Evolutionary conservation across 1,140 invertebrate genomes (phyloP).

Genomic region (Stenopsyche tienmushanensis): DNA sequence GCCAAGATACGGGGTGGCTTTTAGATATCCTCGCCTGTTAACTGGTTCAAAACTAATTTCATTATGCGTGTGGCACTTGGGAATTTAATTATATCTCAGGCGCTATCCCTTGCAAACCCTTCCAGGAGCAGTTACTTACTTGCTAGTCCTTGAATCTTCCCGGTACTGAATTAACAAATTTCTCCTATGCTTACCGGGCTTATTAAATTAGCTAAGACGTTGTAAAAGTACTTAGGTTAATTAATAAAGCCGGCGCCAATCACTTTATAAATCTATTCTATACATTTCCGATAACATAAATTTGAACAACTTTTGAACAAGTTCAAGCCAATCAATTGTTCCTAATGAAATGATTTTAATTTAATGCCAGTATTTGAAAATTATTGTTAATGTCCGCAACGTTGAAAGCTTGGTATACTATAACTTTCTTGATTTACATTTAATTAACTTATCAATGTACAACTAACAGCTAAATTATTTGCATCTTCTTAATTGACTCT

Average conservation of each 20-base stretch:
- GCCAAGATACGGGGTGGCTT: neutral
- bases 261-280: neutral
- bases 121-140: slow-evolving; percentile 27
- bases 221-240: slow-evolving; percentile 7
- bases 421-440: no score
- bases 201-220: slow-evolving; percentile 23
- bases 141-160: slow-evolving; percentile 5
- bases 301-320: no score
- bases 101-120: slow-evolving; percentile 18
- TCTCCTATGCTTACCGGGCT: slow-evolving; percentile 8
- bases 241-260: neutral
- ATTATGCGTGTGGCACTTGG: slow-evolving; percentile 32
- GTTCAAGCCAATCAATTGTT: no score
- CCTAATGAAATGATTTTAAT: no score
- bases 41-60: slow-evolving; percentile 39
- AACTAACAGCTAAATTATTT: no score
- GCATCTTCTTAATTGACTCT: no score
- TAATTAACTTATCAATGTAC: no score
- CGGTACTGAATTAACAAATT: slow-evolving; percentile 32
- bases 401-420: neutral
- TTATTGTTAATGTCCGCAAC: neutral
- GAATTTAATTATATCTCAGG: slow-evolving; percentile 40
- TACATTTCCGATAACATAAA: neutral
- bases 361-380: no score
- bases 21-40: slow-evolving; percentile 22